A percentile compares a stretch with the other conserved stretches of the same genome.
phyloP scores from a whole-genome alignment of 2,888 invertebrate species.

The Leuctra nigra region DNA sequence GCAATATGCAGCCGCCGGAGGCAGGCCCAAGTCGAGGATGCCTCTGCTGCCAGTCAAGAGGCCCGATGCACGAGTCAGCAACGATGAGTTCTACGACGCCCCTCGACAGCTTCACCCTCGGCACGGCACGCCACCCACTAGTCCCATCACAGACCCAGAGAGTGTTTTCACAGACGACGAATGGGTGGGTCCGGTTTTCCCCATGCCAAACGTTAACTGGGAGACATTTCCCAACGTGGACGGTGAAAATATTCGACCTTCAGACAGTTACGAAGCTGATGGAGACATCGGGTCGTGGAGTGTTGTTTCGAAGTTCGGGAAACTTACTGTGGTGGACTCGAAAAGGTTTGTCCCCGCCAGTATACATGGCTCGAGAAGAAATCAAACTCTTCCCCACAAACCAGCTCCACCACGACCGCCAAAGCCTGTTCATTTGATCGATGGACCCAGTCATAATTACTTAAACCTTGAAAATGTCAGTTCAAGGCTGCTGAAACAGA shows the following conservation, averaged over 20 bases:
- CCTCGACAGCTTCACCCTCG: slow-evolving; percentile 34
- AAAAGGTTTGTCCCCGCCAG: slow-evolving; percentile 33
- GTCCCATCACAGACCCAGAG: slow-evolving; percentile 55
- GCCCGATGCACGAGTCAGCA: slow-evolving; percentile 14
- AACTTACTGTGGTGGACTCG: slow-evolving; percentile 37
- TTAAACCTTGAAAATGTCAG: slow-evolving; percentile 40
- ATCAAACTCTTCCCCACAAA: slow-evolving; percentile 31
- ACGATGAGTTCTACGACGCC: slow-evolving; percentile 34
- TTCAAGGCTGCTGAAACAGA: slow-evolving; percentile 15
- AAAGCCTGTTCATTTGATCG: slow-evolving; percentile 57
- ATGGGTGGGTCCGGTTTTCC: slow-evolving; percentile 49
- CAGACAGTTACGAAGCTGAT: slow-evolving; percentile 51
- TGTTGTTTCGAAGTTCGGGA: slow-evolving; percentile 51
- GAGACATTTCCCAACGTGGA: slow-evolving; percentile 40
- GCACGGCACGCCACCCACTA: slow-evolving; percentile 45
- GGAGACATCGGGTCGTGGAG: slow-evolving; percentile 39
- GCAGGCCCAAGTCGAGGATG: neutral
- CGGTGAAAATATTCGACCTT: slow-evolving; percentile 32
- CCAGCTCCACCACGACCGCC: slow-evolving; percentile 67
- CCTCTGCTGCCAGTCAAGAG: slow-evolving; percentile 15
- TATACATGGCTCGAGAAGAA: slow-evolving; percentile 17
- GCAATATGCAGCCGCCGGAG: slow-evolving; percentile 5
- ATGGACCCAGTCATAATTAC: slow-evolving; percentile 42
- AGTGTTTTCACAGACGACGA: slow-evolving; percentile 65
- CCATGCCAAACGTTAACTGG: slow-evolving; percentile 43